phyloP scores from a whole-genome alignment of 2,113 vertebrate species.

The Uria aalge region DNA sequence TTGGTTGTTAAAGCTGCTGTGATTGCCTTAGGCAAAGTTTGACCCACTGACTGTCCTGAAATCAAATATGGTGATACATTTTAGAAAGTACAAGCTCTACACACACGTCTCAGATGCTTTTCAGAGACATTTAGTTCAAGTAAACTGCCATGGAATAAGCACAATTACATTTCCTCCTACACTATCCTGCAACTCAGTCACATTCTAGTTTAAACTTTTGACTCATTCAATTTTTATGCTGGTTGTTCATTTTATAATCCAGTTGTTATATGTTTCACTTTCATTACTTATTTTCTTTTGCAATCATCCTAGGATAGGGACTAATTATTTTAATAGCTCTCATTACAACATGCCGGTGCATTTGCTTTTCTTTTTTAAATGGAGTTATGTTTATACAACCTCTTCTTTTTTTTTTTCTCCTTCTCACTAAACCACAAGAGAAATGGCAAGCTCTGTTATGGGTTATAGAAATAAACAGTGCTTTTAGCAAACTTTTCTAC shows the following conservation, averaged over 20 bases:
- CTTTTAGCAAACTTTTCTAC: neutral
- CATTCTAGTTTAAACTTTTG: slow-evolving; percentile 33
- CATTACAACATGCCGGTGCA: slow-evolving; percentile 28
- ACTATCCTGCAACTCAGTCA: neutral
- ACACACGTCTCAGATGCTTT: neutral
- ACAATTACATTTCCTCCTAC: slow-evolving; percentile 23
- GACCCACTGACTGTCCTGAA: neutral
- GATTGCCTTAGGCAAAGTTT: slow-evolving; percentile 13
- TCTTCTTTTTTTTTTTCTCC: neutral
- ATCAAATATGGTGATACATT: neutral
- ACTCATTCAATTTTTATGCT: slow-evolving; percentile 37
- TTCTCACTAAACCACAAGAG: neutral
- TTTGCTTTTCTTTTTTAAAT: slow-evolving; percentile 41
- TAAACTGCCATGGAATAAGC: neutral
- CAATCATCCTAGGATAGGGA: slow-evolving; percentile 28
- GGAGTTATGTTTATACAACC: neutral
- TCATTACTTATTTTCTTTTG: slow-evolving; percentile 55
- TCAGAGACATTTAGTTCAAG: neutral
- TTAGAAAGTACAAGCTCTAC: neutral
- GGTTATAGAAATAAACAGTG: neutral
- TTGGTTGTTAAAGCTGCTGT: neutral
- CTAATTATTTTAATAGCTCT: slow-evolving; percentile 66
- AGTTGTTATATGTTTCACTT: slow-evolving; percentile 24
- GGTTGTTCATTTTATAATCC: slow-evolving; percentile 38
- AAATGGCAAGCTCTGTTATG: neutral